Evolutionary conservation across 1,140 invertebrate genomes (phyloP), one percentile per base, ranked within the genome.

Genomic region (Anadara kagoshimensis): DNA sequence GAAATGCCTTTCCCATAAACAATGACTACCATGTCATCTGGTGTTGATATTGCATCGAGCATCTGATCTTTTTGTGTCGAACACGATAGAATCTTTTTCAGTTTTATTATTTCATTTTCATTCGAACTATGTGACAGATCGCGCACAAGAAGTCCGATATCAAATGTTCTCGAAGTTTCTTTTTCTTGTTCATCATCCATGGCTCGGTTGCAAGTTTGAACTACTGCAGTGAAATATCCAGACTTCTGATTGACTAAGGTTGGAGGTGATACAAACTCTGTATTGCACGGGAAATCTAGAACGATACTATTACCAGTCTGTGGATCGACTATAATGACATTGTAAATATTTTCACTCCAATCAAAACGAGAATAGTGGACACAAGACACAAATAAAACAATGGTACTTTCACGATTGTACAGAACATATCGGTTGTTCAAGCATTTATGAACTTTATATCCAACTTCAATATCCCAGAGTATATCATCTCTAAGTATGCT

Each of bases 321-420:
- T 24, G 76, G 69, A 14, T 74, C 57, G 12, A 83, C 54, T 26
- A 78, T 58, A 53, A 76, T 69, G 14, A 84, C 49, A 24, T 75
- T 68, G 59, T 84, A 84, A 0, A 69, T 69, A 58, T 84, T 86
- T 22, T 77, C 65, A 26, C 57, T 73, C 82, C 82, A 85, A 43
- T 86, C 82, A 54, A 61, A 70, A 16, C 56, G 58, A 20, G 74
- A 79, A 58, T 83, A 73, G 29, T 75, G 75, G 7, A 73, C 66
- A 44, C 76, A 78, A 12, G 78, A 75, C 14, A 82, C 69, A 57
- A 84, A 76, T 5, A 78, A 73, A 20, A 79, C 65, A 12, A 69
- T 56, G 18, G 63, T 41, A 16, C 75, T 76, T 24, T 69, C 45
- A n/a, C 72, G 54, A n/a, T 79, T 78, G 57, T 83, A 85, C n/a